phyloP scores from a whole-genome alignment of 2,888 invertebrate species.

The Leucophenga montana region DNA sequence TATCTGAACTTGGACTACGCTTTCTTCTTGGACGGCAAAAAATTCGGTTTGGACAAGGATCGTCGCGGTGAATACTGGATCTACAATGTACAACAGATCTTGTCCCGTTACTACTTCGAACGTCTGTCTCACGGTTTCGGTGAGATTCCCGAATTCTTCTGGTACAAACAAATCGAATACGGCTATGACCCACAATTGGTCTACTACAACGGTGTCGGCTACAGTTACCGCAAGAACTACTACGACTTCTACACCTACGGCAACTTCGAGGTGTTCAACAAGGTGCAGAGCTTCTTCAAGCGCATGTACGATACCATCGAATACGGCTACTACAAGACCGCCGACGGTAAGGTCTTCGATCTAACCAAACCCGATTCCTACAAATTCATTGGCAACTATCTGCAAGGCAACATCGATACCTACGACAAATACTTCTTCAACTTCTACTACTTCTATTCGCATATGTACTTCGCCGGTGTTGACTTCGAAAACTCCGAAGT shows the following conservation, averaged over 20 bases:
- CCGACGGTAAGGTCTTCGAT: slow-evolving; percentile 76
- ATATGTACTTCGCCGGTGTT: slow-evolving; percentile 62
- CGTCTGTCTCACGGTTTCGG: slow-evolving; percentile 79
- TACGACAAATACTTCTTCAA: slow-evolving; percentile 65
- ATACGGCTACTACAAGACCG: slow-evolving; percentile 73
- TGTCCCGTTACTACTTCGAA: slow-evolving; percentile 82
- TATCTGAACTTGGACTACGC: slow-evolving; percentile 78
- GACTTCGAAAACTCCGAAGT: slow-evolving; percentile 55
- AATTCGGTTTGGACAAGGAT: slow-evolving; percentile 74
- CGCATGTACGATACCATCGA: slow-evolving; percentile 75
- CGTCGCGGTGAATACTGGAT: slow-evolving; percentile 80
- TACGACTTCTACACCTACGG: slow-evolving; percentile 60
- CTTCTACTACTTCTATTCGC: slow-evolving; percentile 60
- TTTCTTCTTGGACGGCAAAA: slow-evolving; percentile 77
- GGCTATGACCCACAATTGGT: slow-evolving; percentile 78
- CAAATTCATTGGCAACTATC: slow-evolving; percentile 78
- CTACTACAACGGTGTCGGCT: slow-evolving; percentile 77
- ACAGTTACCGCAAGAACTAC: slow-evolving; percentile 76
- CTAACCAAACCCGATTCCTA: slow-evolving; percentile 78
- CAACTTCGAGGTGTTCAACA: slow-evolving; percentile 59
- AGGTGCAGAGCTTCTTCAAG: slow-evolving; percentile 69
- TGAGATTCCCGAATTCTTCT: slow-evolving; percentile 76
- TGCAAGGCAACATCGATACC: slow-evolving; percentile 76
- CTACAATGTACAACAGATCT: slow-evolving; percentile 79
- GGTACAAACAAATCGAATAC: slow-evolving; percentile 73